Evolutionary conservation across 2,113 vertebrate genomes (phyloP), one percentile per base, ranked within the genome.

Genomic region (Oxyruncus cristatus): DNA sequence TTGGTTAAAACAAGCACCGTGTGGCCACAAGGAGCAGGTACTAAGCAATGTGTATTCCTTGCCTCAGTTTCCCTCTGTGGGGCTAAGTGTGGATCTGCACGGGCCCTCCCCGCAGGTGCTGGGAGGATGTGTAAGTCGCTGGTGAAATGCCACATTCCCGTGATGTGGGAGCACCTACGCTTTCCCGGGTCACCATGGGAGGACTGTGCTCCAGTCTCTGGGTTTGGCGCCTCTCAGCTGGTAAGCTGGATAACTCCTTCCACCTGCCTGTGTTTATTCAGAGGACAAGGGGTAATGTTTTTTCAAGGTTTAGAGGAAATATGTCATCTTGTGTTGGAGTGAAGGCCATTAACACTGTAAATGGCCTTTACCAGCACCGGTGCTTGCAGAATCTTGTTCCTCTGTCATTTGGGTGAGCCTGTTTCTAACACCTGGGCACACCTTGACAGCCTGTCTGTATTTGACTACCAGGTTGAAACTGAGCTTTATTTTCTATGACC

Each of bases 11-110:
- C 7, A 12, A 79, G 67, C 5, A 6, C 62, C 39, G 24, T 58
- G 30, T n/a, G 39, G 66, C 18, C 44, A 78, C 19, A 46, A 42
- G 11, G 39, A 87, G 8, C 50, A 74, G 35, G 21, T 23, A 47
- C 12, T 0, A 2, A 73, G 23, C 10, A 26, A 41, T 0, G 1
- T 24, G 24, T 33, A 30, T 41, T 85, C 62, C 68, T 63, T 0
- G 1, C 30, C 44, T 65, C n/a, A 6, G 7, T 53, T 74, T 79
- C 30, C 14, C 56, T n/a, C 28, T 42, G 16, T 1, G 1, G 13
- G 42, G 16, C 12, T 62, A 35, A n/a, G 15, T 4, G 42, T 49
- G 46, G 28, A 33, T 56, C 37, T n/a, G 27, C 32, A 18, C 1
- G 9, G 52, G 30, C 4, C 11, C 22, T 9, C 30, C 23, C 18